A percentile compares a stretch with the other conserved stretches of the same genome.
phyloP scores from a whole-genome alignment of 2,888 invertebrate species.

The Entomobrya proxima region DNA sequence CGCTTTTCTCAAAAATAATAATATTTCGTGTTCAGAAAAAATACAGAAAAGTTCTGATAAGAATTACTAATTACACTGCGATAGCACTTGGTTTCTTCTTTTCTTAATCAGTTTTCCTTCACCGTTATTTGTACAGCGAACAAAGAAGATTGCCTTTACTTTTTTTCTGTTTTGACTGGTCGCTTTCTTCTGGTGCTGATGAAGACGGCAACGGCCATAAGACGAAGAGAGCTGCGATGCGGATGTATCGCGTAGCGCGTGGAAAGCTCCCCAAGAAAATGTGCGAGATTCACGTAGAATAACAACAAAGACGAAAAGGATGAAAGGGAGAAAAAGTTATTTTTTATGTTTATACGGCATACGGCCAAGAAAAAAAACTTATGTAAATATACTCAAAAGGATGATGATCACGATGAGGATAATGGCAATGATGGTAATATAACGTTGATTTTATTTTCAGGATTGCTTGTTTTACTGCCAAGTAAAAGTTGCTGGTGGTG shows the following conservation, averaged over 20 bases:
- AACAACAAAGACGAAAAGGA: not conserved
- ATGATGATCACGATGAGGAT: not conserved
- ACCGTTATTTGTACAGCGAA: not conserved
- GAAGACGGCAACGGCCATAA: not conserved
- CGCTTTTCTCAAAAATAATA: too few species aligned
- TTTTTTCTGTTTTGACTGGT: not conserved
- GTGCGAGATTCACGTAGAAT: constrained; percentile 1
- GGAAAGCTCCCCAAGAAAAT: constrained; percentile 20
- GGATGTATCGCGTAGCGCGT: constrained; percentile 30
- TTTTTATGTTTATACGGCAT: too few species aligned
- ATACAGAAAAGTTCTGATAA: constrained; percentile 31
- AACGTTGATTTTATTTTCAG: constrained; percentile 40
- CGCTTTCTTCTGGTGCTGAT: not conserved
- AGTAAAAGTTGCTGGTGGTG: constrained; percentile 41
- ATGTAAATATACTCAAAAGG: constrained; percentile 43
- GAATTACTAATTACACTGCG: constrained; percentile 50
- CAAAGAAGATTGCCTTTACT: not conserved
- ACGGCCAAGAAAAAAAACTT: constrained; percentile 2
- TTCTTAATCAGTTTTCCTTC: constrained; percentile 27
- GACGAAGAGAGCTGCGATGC: not conserved
- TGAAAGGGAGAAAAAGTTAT: constrained; percentile 2
- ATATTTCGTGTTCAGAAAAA: not conserved
- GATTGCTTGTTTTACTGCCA: constrained; percentile 20
- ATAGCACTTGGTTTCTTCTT: not conserved
- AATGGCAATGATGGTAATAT: constrained; percentile 17